Conservation (phyloP, 2,888 invertebrate genomes). For the Thecophora atra region DNA sequence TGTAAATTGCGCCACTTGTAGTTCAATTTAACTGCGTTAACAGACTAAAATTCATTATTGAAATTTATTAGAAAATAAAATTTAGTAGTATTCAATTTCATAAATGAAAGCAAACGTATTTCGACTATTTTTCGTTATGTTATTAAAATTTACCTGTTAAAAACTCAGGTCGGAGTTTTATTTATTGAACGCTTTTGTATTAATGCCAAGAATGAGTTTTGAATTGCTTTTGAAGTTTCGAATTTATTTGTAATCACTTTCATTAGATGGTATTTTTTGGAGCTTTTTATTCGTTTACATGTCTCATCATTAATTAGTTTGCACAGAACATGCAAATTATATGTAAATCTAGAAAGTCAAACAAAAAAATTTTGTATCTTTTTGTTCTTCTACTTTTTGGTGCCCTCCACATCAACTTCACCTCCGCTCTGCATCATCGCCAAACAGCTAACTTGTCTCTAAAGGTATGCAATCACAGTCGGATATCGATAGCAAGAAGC, state of each 20-base stretch:
- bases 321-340: conserved; percentile 1
- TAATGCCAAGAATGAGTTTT: not conserved
- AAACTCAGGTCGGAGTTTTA: too few species aligned
- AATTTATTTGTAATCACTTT: not conserved
- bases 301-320: conserved; percentile 13
- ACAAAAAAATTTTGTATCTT: conserved; percentile 41
- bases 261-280: not conserved
- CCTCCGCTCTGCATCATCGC: conserved; percentile 33
- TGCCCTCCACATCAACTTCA: conserved; percentile 33
- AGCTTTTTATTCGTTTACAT: too few species aligned
- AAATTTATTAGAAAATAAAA: too few species aligned
- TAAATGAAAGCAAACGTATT: too few species aligned
- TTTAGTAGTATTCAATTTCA: too few species aligned
- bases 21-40: too few species aligned
- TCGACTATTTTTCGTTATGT: too few species aligned
- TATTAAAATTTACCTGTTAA: too few species aligned
- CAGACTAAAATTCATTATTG: too few species aligned
- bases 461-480: conserved; percentile 67
- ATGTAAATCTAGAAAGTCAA: conserved; percentile 36
- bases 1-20: too few species aligned
- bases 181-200: too few species aligned
- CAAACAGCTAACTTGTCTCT: conserved; percentile 60
- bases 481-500: conserved; percentile 64
- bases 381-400: conserved; percentile 45
- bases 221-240: not conserved